Evolutionary conservation across 2,888 invertebrate genomes (phyloP), one percentile per base, ranked within the genome.

Genomic region (Polyommatus iphigenia): DNA sequence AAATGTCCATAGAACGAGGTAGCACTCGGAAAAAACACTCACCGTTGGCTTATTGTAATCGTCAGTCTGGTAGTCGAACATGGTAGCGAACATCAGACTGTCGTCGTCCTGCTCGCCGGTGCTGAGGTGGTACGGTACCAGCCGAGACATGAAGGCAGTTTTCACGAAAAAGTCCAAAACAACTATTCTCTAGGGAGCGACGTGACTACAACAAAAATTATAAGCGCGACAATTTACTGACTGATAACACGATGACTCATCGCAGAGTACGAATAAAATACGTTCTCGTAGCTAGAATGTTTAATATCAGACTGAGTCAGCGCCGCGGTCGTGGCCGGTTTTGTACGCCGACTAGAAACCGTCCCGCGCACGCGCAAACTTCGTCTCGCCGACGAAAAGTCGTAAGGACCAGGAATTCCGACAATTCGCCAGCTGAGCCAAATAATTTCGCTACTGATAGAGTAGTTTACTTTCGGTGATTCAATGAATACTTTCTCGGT

Each of bases 61-160:
- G 82, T 94, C 94, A 82, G 89, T 87, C 84, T 94, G 94, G 86
- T 92, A 93, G 80, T 94, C 94, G 87, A 94, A 94, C 94, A 94
- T 94, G 81, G 94, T 94, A 83, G 94, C 92, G 90, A 94, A 94
- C 94, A 94, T 93, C 73, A 94, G 94, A 91, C 93, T 91, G 84
- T 94, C 94, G 90, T 94, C 94, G 90, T 94, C 94, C 86, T 91
- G 93, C 86, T 94, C 94, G 91, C 91, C 84, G 89, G 85, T 91
- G 85, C 87, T 84, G 80, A 89, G 87, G 86, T 93, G 88, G 86
- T 92, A 95, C 80, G 95, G 95, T 91, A 95, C 95, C 95, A 95
- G 89, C 92, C 95, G 95, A 93, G 95, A 95, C 95, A 95, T 95
- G 91, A 94, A 95, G 93, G 86, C 86, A 85, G 85, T 85, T 88